Evolutionary conservation across 2,113 vertebrate species (phyloP).

Genomic region (Loxodonta africana): DNA sequence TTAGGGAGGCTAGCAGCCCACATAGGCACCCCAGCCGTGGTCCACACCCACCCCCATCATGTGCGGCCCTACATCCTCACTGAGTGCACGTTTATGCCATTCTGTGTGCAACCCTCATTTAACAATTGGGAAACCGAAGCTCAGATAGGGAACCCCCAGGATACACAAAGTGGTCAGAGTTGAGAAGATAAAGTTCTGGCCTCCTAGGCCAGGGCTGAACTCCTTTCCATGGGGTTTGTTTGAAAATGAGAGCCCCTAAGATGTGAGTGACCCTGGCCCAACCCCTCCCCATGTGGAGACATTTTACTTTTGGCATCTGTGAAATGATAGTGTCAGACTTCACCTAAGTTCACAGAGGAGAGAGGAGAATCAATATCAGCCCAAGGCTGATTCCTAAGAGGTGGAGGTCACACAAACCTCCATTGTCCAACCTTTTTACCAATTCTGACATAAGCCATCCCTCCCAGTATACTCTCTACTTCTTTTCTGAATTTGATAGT

Average conservation of each 20-base stretch:
- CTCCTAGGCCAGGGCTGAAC: neutral
- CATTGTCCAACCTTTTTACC: neutral
- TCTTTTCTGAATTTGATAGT: neutral
- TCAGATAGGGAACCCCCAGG: neutral
- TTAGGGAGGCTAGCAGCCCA: neutral
- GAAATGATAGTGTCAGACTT: too few relatives aligned
- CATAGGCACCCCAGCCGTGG: neutral
- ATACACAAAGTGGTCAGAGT: neutral
- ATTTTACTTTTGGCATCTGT: neutral
- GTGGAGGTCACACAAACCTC: too few relatives aligned
- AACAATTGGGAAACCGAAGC: neutral
- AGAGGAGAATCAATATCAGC: neutral
- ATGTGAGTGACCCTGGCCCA: neutral
- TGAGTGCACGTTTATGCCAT: neutral
- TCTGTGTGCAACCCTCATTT: neutral
- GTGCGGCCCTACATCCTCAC: neutral
- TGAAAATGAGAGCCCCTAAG: neutral
- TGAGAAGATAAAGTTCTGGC: neutral
- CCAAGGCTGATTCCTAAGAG: neutral
- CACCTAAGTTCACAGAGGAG: neutral
- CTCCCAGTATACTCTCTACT: neutral
- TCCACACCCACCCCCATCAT: neutral
- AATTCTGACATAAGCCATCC: neutral
- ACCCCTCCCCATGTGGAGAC: neutral
- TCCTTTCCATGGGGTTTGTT: neutral